phyloP scores from a whole-genome alignment of 1,140 invertebrate genomes.

The Drosophila littoralis region DNA sequence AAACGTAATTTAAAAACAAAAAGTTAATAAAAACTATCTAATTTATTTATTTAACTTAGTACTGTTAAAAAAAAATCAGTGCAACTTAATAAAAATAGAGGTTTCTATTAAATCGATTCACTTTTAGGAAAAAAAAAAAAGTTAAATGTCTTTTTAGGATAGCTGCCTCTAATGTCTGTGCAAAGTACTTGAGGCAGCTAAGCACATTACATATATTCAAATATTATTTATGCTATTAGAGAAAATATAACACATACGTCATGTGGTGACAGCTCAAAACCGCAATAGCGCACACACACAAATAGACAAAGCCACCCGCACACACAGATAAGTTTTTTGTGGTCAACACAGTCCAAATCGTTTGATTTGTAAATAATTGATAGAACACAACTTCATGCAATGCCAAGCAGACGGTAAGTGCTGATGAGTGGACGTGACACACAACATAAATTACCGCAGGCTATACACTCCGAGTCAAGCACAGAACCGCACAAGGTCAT shows the following conservation, averaged over 20 bases:
- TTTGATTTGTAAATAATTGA: slow-evolving; percentile 79
- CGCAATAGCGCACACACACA: slow-evolving; percentile 23
- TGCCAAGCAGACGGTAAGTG: slow-evolving; percentile 27
- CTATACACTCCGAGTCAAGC: slow-evolving; percentile 23
- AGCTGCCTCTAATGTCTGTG: too few relatives aligned
- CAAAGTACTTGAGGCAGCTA: too few relatives aligned
- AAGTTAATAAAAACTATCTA: too few relatives aligned
- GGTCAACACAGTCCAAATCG: slow-evolving; percentile 28
- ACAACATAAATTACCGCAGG: slow-evolving; percentile 22
- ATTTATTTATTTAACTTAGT: too few relatives aligned
- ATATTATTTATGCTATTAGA: background rate
- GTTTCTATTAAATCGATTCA: too few relatives aligned
- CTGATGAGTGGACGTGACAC: slow-evolving; percentile 42
- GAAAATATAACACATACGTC: slow-evolving; percentile 24
- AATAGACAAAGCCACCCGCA: background rate
- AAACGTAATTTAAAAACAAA: too few relatives aligned
- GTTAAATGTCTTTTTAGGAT: too few relatives aligned
- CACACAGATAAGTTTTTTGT: background rate
- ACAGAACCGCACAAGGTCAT: slow-evolving; percentile 65
- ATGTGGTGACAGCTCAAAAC: slow-evolving; percentile 20
- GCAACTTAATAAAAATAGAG: too few relatives aligned
- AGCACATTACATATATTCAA: too few relatives aligned
- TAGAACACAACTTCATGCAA: slow-evolving; percentile 68
- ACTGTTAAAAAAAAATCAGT: too few relatives aligned
- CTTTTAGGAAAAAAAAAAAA: too few relatives aligned